Conservation (phyloP, 2,888 invertebrate genomes). For the Drosophila meridiana region DNA sequence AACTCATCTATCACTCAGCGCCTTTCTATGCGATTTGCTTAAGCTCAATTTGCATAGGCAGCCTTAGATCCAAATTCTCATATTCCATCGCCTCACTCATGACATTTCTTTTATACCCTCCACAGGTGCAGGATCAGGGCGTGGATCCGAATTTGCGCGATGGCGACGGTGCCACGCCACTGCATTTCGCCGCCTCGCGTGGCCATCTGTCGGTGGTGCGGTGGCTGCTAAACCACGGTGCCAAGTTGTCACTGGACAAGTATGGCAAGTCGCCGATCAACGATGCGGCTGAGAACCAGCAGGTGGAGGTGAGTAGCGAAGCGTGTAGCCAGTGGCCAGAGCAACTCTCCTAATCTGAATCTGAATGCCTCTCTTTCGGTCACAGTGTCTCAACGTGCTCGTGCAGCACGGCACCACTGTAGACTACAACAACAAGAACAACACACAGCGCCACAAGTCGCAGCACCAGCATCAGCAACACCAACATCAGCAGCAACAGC, state of each 20-base stretch:
- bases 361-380: slow-evolving; percentile 14
- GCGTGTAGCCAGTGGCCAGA: neutral
- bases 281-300: slow-evolving; percentile 96
- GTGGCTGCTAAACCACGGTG: slow-evolving; percentile 94
- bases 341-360: neutral
- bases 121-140: slow-evolving; percentile 91
- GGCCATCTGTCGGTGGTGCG: slow-evolving; percentile 92
- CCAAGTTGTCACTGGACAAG: slow-evolving; percentile 92
- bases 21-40: neutral
- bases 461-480: slow-evolving; percentile 46
- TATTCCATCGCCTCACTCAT: too few relatives aligned
- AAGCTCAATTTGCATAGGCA: neutral
- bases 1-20: neutral
- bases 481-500: slow-evolving; percentile 33
- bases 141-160: slow-evolving; percentile 94
- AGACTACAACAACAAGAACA: slow-evolving; percentile 85
- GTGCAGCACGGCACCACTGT: slow-evolving; percentile 92
- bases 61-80: too few relatives aligned
- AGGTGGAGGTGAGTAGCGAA: slow-evolving; percentile 89
- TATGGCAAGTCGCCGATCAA: slow-evolving; percentile 96
- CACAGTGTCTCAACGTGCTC: slow-evolving; percentile 91
- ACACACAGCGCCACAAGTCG: slow-evolving; percentile 79
- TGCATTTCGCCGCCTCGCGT: slow-evolving; percentile 94
- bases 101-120: neutral
- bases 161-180: slow-evolving; percentile 94